Conservation (phyloP, 2,113 vertebrate species). For the Spheniscus mendiculus region DNA sequence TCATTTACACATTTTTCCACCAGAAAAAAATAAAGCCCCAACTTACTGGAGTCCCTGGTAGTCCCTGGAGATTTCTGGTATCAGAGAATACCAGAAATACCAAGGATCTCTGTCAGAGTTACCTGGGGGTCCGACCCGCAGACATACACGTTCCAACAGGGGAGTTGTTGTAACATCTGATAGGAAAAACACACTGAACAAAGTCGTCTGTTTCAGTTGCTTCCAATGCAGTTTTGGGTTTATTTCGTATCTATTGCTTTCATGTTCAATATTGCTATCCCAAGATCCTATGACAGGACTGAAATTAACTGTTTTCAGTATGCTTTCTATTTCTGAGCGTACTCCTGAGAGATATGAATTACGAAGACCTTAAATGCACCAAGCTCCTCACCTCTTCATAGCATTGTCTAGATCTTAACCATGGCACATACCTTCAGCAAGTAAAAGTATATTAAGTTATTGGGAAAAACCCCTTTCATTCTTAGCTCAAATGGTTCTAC, state of each 20-base stretch:
- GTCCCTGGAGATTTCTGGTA: too few species aligned
- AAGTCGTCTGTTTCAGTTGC: neutral
- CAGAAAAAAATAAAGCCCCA: neutral
- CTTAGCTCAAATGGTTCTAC: neutral
- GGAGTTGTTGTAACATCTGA: neutral
- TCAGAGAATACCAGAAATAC: neutral
- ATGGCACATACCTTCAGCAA: neutral
- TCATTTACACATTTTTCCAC: neutral
- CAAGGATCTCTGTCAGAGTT: neutral
- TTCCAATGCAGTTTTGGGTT: neutral
- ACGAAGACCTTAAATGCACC: neutral
- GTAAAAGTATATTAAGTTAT: neutral
- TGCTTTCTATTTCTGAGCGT: conserved; percentile 7
- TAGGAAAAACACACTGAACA: neutral
- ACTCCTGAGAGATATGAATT: neutral
- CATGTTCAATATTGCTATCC: neutral
- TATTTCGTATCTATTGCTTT: neutral
- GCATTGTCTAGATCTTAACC: neutral
- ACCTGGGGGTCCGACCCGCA: neutral
- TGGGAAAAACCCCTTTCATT: neutral
- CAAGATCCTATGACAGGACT: neutral
- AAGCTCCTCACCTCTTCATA: neutral
- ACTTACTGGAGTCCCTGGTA: neutral
- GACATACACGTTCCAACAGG: neutral
- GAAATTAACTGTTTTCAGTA: conserved; percentile 15